phyloP scores from a whole-genome alignment of 2,113 vertebrate species.

The Micromys minutus region DNA sequence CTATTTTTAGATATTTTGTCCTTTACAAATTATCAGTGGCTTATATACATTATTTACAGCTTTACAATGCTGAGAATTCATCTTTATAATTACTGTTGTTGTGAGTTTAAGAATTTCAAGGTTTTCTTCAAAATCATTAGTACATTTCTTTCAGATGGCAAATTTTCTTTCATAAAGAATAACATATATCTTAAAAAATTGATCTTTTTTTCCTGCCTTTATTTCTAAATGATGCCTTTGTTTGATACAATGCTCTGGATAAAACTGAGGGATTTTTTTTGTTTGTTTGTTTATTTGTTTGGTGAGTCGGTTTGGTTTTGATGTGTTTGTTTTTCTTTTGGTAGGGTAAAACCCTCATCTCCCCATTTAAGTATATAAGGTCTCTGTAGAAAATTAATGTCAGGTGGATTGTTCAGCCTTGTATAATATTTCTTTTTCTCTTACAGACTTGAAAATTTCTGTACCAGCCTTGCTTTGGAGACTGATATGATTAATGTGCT shows the following conservation, averaged over 20 bases:
- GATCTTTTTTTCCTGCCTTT: background rate
- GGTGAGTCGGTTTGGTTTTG: no score
- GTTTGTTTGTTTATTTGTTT: no score
- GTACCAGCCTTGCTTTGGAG: background rate
- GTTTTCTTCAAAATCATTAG: background rate
- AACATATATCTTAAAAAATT: background rate
- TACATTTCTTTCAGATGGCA: background rate
- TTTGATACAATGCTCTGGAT: background rate
- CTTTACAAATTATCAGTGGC: background rate
- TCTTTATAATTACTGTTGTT: background rate
- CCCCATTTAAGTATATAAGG: no score
- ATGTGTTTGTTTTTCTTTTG: background rate
- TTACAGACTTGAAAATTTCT: background rate
- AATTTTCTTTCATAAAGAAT: background rate
- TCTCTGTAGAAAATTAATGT: background rate
- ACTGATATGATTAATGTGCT: background rate
- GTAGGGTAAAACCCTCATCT: background rate
- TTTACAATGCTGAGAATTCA: background rate
- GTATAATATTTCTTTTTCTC: background rate
- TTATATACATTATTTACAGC: background rate
- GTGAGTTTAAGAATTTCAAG: background rate
- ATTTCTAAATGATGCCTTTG: background rate
- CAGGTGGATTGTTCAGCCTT: background rate
- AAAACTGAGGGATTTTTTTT: background rate
- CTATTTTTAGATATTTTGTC: background rate